These are phyloP conservation scores for Caenorhabditis brenneri DNA, from an alignment of 1,140 invertebrate genomes.

Conservation along the genomic window DNA sequence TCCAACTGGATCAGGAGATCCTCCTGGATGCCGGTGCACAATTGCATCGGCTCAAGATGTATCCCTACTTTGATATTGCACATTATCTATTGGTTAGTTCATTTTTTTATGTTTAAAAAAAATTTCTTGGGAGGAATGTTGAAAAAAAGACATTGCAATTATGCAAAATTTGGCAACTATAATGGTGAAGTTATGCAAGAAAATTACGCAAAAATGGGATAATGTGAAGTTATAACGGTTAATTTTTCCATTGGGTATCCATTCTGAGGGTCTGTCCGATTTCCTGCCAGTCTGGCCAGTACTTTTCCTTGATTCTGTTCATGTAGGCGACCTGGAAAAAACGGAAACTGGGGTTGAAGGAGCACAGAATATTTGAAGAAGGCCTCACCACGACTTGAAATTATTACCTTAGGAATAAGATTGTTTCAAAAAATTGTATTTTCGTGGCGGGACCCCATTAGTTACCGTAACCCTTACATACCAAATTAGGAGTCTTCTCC, in stretches of 20 bases:
- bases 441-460: no score
- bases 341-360: neutral
- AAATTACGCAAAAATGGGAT: neutral
- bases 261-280: neutral
- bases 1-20: slow-evolving; percentile 86
- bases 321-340: neutral
- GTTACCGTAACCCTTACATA: no score
- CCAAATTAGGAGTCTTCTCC: neutral
- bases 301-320: neutral
- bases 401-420: no score
- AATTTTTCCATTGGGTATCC: neutral
- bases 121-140: neutral
- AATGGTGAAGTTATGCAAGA: neutral
- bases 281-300: slow-evolving; percentile 17
- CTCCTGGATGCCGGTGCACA: slow-evolving; percentile 96
- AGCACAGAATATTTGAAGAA: no score
- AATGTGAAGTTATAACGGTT: neutral
- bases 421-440: no score
- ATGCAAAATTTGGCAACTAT: neutral
- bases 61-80: slow-evolving; percentile 97
- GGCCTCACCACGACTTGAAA: no score
- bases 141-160: neutral
- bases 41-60: slow-evolving; percentile 98
- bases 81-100: slow-evolving; percentile 78
- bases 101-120: neutral